A percentile compares a stretch with the other conserved stretches of the same genome.
phyloP scores from a whole-genome alignment of 2,113 vertebrate genomes.

The Benthochromis sp. region DNA sequence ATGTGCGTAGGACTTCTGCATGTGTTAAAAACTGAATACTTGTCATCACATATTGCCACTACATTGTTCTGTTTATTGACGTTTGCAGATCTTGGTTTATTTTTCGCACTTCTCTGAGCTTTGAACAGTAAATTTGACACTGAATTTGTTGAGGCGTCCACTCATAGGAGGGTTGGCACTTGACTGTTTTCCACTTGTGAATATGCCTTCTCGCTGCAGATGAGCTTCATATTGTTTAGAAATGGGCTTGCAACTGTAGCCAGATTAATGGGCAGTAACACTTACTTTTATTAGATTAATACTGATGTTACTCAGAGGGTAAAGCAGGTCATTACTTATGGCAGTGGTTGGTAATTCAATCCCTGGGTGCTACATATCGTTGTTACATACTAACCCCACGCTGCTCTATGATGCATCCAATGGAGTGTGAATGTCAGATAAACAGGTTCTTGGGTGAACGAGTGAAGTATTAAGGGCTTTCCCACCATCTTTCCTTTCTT shows the following conservation, averaged over 20 bases:
- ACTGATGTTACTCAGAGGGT: background rate
- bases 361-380: background rate
- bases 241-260: background rate
- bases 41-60: background rate
- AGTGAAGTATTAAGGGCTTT: background rate
- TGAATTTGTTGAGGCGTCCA: background rate
- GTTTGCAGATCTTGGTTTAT: background rate
- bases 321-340: background rate
- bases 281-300: background rate
- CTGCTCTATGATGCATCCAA: background rate
- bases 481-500: background rate
- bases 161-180: background rate
- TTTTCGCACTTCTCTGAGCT: background rate
- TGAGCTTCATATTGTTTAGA: background rate
- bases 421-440: background rate
- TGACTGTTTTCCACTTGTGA: background rate
- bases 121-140: background rate
- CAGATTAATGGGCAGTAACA: background rate
- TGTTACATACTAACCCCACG: background rate
- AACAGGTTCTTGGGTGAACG: background rate
- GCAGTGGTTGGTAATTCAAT: background rate
- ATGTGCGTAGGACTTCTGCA: background rate
- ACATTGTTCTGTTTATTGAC: background rate
- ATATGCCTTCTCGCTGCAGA: background rate
- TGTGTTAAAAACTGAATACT: background rate